Base-by-base conservation (phyloP, 2,113 vertebrate genomes). In the Climacteris rufus region DNA sequence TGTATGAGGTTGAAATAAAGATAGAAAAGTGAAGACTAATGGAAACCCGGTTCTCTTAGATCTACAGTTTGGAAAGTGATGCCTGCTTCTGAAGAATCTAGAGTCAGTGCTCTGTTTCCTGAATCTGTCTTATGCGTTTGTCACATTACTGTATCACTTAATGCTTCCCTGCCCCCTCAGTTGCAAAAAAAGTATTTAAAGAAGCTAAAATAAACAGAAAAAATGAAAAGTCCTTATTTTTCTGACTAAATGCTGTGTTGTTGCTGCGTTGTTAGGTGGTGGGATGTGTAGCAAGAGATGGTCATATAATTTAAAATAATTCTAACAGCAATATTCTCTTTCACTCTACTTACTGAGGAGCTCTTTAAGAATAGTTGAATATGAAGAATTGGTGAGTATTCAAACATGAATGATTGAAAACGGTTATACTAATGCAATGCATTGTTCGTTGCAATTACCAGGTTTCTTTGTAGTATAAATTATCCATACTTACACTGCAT, bases 381-480 rank as follows among this genome's bases (percentile, higher is more conserved):
- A n/a, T 15, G 37, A 17, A 70, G 27, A 84, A 90, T 54, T 37
- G 45, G 66, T 40, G 30, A 74, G 19, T 71, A 83, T 94, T 96
- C 70, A 85, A 60, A 65, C 22, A 49, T 6, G 4, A 44, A 31
- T 74, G 64, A 66, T 50, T 91, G 50, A 94, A 87, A 81, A 33
- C 47, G 18, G 9, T 69, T 65, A 49, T 49, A 82, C 35, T 69
- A 91, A 66, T 69, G 30, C 30, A 90, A 37, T 66, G 33, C 11
- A 57, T 74, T 83, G 59, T 90, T 95, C 78, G 74, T 70, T 86
- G 30, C 61, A 83, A 66, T 93, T 94, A 50, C 42, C 12, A 27
- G 30, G 54, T 65, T 96, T 85, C 75, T 93, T 87, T 31, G 63
- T 71, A 59, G 30, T 74, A 63, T 70, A 85, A 95, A 90, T 95